phyloP scores from a whole-genome alignment of 2,888 invertebrate species.

The Sphecodes monilicornis region DNA sequence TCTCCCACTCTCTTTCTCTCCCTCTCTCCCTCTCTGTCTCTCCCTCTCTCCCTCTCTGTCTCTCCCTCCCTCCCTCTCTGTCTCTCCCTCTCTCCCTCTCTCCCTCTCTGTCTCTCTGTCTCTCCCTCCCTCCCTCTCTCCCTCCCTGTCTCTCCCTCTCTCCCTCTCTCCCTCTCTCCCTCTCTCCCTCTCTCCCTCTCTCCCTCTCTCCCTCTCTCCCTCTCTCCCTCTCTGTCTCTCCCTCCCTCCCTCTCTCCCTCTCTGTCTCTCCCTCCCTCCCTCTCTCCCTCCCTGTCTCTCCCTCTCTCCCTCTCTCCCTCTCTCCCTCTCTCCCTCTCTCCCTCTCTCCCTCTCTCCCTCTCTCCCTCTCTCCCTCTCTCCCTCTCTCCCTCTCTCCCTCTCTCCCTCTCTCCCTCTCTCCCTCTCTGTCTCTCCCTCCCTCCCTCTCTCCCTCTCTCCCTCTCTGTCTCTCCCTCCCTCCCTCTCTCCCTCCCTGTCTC shows the following conservation, averaged over 20 bases:
- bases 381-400: neutral
- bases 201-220: neutral
- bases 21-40: neutral
- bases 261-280: neutral
- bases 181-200: neutral
- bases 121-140: neutral
- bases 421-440: neutral
- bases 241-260: neutral
- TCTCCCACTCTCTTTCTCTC: neutral
- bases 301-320: neutral
- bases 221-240: neutral
- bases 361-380: too few relatives aligned
- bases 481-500: too few relatives aligned
- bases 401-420: neutral
- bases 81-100: neutral
- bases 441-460: too few relatives aligned
- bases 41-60: neutral
- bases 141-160: neutral
- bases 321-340: too few relatives aligned
- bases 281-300: neutral
- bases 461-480: conserved; percentile 1
- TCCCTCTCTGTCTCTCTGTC: neutral
- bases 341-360: neutral
- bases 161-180: neutral
- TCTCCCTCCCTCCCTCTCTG: neutral